These are phyloP conservation scores for Tricholaema leucomelas DNA, from an alignment of 2,113 vertebrate species.

Conservation along the genomic window DNA sequence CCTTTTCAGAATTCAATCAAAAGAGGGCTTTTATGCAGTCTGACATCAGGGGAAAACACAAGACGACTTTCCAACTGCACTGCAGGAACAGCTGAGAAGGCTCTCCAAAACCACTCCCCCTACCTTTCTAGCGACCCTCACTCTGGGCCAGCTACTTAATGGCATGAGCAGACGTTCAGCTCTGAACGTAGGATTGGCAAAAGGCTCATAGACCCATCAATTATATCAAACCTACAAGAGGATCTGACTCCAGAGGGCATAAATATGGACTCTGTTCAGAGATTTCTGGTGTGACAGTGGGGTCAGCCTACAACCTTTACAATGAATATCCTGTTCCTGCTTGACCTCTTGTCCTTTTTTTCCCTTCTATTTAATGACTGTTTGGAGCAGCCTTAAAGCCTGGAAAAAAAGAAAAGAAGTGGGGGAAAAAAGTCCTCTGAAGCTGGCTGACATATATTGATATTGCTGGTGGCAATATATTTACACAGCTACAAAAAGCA, in stretches of 20 bases:
- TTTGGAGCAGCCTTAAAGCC: slow-evolving; percentile 39
- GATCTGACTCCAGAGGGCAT: slow-evolving; percentile 55
- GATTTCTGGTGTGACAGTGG: slow-evolving; percentile 74
- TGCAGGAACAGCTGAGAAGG: slow-evolving; percentile 63
- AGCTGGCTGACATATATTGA: slow-evolving; percentile 39
- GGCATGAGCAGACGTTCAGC: slow-evolving; percentile 58
- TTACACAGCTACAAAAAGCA: slow-evolving; percentile 55
- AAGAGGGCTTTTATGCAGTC: slow-evolving; percentile 53
- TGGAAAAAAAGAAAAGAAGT: background rate
- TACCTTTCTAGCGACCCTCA: slow-evolving; percentile 64
- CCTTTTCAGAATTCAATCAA: slow-evolving; percentile 39
- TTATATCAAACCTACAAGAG: slow-evolving; percentile 64
- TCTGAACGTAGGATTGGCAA: slow-evolving; percentile 40
- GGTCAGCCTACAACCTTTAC: slow-evolving; percentile 69
- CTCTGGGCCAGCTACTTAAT: slow-evolving; percentile 63
- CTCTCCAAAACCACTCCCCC: slow-evolving; percentile 26
- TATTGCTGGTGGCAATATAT: slow-evolving; percentile 60
- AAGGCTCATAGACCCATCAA: slow-evolving; percentile 66
- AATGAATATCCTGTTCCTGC: slow-evolving; percentile 70
- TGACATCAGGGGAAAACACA: slow-evolving; percentile 65
- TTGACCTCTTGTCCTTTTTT: slow-evolving; percentile 68
- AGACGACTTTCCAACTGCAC: slow-evolving; percentile 45
- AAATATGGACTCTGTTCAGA: slow-evolving; percentile 68
- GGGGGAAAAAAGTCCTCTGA: background rate
- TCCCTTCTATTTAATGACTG: slow-evolving; percentile 46